phyloP scores from a whole-genome alignment of 2,888 invertebrate species.

The Oxyscelio sp. region DNA sequence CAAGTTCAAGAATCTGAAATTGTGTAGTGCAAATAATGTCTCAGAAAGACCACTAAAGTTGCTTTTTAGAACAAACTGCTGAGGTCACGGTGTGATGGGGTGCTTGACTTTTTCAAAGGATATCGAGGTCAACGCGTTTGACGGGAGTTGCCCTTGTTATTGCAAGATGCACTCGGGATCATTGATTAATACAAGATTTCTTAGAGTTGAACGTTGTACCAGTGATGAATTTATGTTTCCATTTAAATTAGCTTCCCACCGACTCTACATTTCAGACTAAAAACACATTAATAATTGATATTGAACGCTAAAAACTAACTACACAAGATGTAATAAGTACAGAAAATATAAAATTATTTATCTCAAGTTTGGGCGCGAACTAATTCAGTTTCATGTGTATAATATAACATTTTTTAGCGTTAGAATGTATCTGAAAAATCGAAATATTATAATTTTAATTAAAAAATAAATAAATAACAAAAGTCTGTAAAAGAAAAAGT shows the following conservation, averaged over 20 bases:
- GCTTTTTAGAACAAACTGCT: conserved; percentile 8
- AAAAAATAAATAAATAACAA: too few species aligned
- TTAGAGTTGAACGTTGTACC: not conserved
- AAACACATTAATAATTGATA: conserved; percentile 1
- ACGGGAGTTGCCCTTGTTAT: conserved; percentile 30
- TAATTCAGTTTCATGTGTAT: too few species aligned
- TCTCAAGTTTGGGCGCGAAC: too few species aligned
- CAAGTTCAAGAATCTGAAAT: not conserved
- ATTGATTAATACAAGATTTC: conserved; percentile 14
- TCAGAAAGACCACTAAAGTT: not conserved
- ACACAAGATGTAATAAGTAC: not conserved
- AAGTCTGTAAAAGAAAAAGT: too few species aligned
- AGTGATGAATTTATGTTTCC: not conserved
- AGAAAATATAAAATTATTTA: too few species aligned
- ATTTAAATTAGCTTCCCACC: too few species aligned
- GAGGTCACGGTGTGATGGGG: conserved; percentile 1
- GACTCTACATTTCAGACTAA: too few species aligned
- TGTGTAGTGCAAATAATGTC: not conserved
- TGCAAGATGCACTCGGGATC: conserved; percentile 36
- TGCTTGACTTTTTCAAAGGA: conserved; percentile 26
- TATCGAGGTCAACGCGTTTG: conserved; percentile 27
- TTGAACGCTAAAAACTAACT: not conserved
- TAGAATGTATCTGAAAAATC: too few species aligned
- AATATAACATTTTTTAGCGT: too few species aligned
- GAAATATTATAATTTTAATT: too few species aligned